Base-by-base conservation (phyloP, 2,888 invertebrate genomes). In the Luperina testacea region DNA sequence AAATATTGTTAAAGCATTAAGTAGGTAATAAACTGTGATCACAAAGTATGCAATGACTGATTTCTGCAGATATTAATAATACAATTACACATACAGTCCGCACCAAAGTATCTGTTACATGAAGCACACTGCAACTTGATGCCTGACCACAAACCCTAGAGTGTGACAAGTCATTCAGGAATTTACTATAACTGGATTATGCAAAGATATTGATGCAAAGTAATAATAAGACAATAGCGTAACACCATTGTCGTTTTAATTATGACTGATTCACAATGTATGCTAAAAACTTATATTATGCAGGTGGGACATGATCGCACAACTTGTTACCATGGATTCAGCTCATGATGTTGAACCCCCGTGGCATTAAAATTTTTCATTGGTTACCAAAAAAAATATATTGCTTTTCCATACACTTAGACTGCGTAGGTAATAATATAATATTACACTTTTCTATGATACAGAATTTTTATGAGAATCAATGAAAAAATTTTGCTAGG, bases 141-240 rank as follows among this genome's bases (percentile, higher is more conserved):
- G 72, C 87, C 74, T 74, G 69, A 90, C 91, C 91, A 89, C 91
- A 90, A 83, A 78, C 72, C 80, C 80, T 77, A 79, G 69, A 77
- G 57, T 81, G 61, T 78, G 84, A 80, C 75, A 77, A 82, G 68
- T 13, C 53, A 82, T 75, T 76, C 72, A 78, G 70, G 71, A 80
- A 81, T 86, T 79, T 72, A 82, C 75, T 81, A 75, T 71, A 84
- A 86, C 81, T 82, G 69, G 72, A 80, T 83, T 72, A 72, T 77
- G 73, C 70, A 77, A 65, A 64, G 51, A 78, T 78, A 83, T 74
- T 57, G 59, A 78, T 75, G 73, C 69, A 67, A 77, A 72, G 59
- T 82, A 59, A 77, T 77, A 77, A 72, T 67, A 67, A 67, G 24
- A 75, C 74, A 59, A 68, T 71, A 73, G 61, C 1, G 0, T 69